Conservation (phyloP, 1,140 invertebrate species). For the Diploscapter pachys region DNA sequence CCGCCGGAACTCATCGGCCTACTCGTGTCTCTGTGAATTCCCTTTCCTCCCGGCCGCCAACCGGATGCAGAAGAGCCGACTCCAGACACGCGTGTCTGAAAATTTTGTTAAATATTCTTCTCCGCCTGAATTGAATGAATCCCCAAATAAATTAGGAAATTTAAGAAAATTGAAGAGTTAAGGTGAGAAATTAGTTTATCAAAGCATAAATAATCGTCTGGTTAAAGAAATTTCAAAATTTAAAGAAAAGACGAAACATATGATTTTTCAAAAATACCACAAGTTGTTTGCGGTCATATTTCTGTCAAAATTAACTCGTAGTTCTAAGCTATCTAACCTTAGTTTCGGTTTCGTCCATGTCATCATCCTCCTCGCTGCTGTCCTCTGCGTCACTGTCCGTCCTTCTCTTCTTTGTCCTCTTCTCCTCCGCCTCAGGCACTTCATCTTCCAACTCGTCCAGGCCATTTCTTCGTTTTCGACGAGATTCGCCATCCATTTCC, state of each 20-base stretch:
- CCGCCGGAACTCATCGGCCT: too few relatives aligned
- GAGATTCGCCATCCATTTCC: constrained; percentile 17
- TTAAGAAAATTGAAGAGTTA: neutral
- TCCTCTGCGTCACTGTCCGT: constrained; percentile 27
- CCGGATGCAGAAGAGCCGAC: constrained; percentile 3
- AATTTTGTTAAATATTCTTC: too few relatives aligned
- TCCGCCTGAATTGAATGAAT: neutral
- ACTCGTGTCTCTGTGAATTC: constrained; percentile 27
- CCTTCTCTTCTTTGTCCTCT: constrained; percentile 9
- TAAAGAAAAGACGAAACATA: neutral
- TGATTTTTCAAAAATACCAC: neutral
- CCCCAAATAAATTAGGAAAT: neutral
- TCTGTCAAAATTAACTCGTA: constrained; percentile 6
- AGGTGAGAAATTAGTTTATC: neutral
- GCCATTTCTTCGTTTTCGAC: constrained; percentile 25
- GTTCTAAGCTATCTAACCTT: constrained; percentile 4
- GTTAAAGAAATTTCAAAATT: neutral
- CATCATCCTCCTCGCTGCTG: constrained; percentile 18
- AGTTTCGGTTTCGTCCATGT: constrained; percentile 4
- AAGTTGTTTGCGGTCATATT: constrained; percentile 15
- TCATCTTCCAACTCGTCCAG: constrained; percentile 23
- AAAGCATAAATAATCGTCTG: too few relatives aligned
- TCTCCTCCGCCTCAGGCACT: neutral
- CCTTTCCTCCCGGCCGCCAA: constrained; percentile 27
- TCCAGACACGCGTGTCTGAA: too few relatives aligned